Conservation (phyloP, 2,113 vertebrate genomes). For the Vulpes ferrilata region DNA sequence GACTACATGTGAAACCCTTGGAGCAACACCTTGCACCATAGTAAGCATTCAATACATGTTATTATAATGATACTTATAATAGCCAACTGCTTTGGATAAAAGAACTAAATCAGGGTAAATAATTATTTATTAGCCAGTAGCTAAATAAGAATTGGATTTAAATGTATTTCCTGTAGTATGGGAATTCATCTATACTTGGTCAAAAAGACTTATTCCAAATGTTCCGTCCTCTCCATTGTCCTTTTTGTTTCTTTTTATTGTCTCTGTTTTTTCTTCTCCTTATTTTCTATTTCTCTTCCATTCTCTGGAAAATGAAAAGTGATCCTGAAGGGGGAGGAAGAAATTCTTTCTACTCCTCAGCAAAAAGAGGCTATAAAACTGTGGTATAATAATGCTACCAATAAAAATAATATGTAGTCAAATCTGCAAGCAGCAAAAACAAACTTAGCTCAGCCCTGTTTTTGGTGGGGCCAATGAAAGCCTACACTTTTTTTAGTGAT, state of each 20-base stretch:
- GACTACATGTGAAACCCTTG: background rate
- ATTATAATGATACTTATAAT: background rate
- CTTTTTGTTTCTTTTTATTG: background rate
- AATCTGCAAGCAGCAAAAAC: constrained; percentile 12
- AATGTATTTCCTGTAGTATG: background rate
- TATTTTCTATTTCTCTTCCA: constrained; percentile 15
- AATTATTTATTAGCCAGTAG: constrained; percentile 1
- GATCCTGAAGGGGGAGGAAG: background rate
- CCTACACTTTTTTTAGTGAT: background rate
- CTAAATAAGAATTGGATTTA: constrained; percentile 29
- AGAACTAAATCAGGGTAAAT: background rate
- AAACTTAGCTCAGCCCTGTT: background rate
- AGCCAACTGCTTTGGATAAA: background rate
- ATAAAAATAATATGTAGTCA: constrained; percentile 33
- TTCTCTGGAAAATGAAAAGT: constrained; percentile 63
- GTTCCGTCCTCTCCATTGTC: background rate
- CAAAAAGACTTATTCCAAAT: constrained; percentile 23
- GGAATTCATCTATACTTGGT: background rate
- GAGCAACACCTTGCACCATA: background rate
- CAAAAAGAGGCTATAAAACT: constrained; percentile 37
- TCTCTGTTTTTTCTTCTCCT: background rate
- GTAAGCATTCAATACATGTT: background rate
- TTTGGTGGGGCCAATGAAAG: background rate
- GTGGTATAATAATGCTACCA: constrained; percentile 31
- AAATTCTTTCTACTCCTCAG: constrained; percentile 25